Evolutionary conservation across 2,888 invertebrate genomes (phyloP), one percentile per base, ranked within the genome.

Genomic region (Erebia palarica): DNA sequence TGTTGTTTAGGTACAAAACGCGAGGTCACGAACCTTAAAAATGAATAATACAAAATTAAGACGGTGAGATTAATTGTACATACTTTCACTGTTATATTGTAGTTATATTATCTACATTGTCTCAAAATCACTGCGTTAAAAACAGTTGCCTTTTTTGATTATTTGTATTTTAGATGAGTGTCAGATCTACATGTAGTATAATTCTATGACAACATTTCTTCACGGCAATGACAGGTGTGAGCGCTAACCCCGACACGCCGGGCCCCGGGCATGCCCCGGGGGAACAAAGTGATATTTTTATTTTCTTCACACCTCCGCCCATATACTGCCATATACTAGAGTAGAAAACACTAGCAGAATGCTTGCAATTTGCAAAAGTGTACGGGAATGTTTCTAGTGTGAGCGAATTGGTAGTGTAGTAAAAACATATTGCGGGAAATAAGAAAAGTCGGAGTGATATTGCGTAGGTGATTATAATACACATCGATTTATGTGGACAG

Each of bases 331-430:
- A 66, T 66, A 57, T 44, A 66, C 58, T 57, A 21, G 65, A 67
- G 67, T 59, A 59, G 58, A 59, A 67, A 67, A 67, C 59, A 67
- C 67, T 7, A 57, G 58, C 44, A 59, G 59, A 59, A 66, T 66
- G 67, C 67, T 67, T 59, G 67, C 67, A 67, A 67, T 67, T 67
- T 67, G 67, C 67, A 49, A 67, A 67, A 59, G 67, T 67, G 67
- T 67, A 57, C 13, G 49, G 49, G 67, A 49, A 64, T 51, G 27
- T 16, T 16, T 10, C 21, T 49, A 49, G 63, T 60, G 53, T 16
- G n/a, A 36, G 10, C 36, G 65, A 21, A n/a, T 16, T 1, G 51
- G 27, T 16, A 3, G 51, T 55, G 42, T 36, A 42, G 53, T n/a
- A 55, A n/a, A 36, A 53, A 65, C n/a, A 51, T 42, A 36, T 10